Evolutionary conservation across 2,113 vertebrate species (phyloP).

Genomic region (Embiotoca jacksoni): DNA sequence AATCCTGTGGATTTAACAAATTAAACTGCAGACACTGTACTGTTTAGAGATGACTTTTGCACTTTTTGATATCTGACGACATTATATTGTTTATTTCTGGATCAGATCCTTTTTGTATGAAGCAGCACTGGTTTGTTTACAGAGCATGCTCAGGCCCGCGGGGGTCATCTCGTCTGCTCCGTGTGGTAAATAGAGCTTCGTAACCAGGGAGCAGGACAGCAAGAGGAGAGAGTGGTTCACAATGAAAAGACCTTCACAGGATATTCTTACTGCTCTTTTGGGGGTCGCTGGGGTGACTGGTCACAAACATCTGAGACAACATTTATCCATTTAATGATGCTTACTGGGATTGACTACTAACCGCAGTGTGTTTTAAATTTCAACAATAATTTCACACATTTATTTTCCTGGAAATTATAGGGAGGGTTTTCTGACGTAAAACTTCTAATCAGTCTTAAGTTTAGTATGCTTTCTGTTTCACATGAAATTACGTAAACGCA

Average conservation of each 20-base stretch:
- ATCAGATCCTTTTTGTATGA: conserved; percentile 12
- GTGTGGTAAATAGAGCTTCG: conserved; percentile 36
- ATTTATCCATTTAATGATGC: background rate
- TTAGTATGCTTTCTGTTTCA: background rate
- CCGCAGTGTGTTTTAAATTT: background rate
- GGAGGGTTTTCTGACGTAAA: background rate
- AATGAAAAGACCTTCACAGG: conserved; percentile 48
- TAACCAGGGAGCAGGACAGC: conserved; percentile 14
- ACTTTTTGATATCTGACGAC: conserved; percentile 5
- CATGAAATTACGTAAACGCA: conserved; percentile 5
- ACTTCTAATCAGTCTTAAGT: background rate
- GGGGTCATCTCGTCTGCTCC: conserved; percentile 17
- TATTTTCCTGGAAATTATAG: background rate
- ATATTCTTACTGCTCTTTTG: conserved; percentile 20
- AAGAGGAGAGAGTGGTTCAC: conserved; percentile 29
- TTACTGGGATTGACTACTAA: background rate
- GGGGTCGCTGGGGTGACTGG: background rate
- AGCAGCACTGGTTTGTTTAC: conserved; percentile 18
- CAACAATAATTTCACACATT: background rate
- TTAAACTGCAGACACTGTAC: background rate
- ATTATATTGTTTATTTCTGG: conserved; percentile 21
- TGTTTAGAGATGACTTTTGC: background rate
- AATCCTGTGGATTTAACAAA: background rate
- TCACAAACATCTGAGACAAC: conserved; percentile 7
- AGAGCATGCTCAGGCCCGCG: background rate